Evolutionary conservation across 2,797 vertebrate species (phyloP).

Genomic region (Pteronotus mesoamericanus): DNA sequence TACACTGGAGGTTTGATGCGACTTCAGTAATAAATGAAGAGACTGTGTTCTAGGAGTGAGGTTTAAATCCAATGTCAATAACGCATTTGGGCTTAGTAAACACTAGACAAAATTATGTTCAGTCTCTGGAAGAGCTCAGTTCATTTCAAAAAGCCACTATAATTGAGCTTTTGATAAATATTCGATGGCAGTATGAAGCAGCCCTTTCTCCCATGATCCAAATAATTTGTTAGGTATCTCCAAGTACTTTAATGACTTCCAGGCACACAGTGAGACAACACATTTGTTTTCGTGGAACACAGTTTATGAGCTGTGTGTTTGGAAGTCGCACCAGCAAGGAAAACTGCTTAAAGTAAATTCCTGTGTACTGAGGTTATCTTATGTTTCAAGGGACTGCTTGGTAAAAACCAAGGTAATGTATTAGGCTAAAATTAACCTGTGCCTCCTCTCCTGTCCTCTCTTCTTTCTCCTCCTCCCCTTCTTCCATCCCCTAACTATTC

Average conservation of each 20-base stretch:
- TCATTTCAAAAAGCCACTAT: background rate
- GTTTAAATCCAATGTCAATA: background rate
- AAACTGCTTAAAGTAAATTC: background rate
- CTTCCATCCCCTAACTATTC: background rate
- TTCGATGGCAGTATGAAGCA: background rate
- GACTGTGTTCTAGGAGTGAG: background rate
- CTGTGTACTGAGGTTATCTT: background rate
- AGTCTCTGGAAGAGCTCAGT: background rate
- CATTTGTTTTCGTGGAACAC: background rate
- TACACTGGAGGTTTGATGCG: background rate
- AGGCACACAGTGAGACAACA: background rate
- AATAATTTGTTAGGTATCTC: background rate
- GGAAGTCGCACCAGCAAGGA: background rate
- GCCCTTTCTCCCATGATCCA: background rate
- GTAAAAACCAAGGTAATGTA: rapidly evolving
- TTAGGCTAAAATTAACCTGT: background rate
- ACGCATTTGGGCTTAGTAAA: background rate
- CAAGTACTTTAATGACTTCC: background rate
- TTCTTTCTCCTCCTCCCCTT: background rate
- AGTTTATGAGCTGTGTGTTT: background rate
- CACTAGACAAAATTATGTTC: background rate
- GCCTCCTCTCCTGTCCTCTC: background rate
- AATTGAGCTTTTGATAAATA: background rate
- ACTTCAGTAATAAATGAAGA: background rate
- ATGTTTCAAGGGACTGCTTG: background rate